Percentiles rank a stretch among this genome's conserved stretches.
Evolutionary conservation across 2,797 vertebrate genomes (phyloP).

Genomic region (Tangara arthus): DNA sequence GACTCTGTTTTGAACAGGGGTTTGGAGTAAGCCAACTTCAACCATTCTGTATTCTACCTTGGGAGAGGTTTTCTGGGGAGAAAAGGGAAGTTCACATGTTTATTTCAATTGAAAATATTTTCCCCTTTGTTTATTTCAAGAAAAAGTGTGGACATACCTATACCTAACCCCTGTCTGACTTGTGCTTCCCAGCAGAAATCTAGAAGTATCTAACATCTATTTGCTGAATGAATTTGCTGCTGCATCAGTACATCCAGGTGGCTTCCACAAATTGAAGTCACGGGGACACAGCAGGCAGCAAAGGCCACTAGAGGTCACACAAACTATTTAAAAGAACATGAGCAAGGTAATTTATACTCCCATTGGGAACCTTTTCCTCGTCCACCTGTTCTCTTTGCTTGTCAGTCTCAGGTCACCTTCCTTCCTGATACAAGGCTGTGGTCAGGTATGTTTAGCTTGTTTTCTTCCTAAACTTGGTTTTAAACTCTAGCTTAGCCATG

Average conservation of each 20-base stretch:
- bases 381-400: not conserved
- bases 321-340: not conserved
- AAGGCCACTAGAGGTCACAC: conserved; percentile 36
- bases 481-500: conserved; percentile 18
- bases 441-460: not conserved
- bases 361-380: not conserved
- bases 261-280: not conserved
- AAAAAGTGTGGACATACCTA: not conserved
- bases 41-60: not conserved
- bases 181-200: not conserved
- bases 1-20: not conserved
- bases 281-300: not conserved
- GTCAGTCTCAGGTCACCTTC: not conserved
- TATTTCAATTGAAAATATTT: not conserved
- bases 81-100: not conserved
- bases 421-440: not conserved
- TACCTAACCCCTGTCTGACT: not conserved
- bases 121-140: not conserved
- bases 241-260: not conserved
- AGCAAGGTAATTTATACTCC: not conserved
- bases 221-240: not conserved
- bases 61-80: not conserved
- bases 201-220: not conserved
- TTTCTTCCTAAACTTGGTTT: not conserved
- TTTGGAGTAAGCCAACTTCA: not conserved